A percentile compares a stretch with the other conserved stretches of the same genome.
Evolutionary conservation across 30 jellyfish, hydroid and myxozoan species (phyloP).

Genomic region (Rhopilema esculentum): DNA sequence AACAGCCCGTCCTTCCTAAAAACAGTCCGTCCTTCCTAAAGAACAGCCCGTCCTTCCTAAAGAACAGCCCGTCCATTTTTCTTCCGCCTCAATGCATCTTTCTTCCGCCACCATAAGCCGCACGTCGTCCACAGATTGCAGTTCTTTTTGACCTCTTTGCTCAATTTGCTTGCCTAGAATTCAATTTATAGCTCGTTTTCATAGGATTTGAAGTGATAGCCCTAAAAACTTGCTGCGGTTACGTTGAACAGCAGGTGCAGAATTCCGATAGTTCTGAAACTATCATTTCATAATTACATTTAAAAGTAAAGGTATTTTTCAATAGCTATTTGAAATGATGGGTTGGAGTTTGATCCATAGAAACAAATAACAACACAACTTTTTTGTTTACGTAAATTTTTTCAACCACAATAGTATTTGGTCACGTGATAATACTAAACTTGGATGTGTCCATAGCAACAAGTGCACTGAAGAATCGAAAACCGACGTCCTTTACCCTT

Average conservation of each 20-base stretch:
- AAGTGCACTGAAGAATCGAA: background rate
- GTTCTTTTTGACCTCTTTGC: too few species aligned
- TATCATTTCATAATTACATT: background rate
- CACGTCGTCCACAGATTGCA: too few species aligned
- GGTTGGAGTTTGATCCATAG: constrained; percentile 19
- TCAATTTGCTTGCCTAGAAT: too few species aligned
- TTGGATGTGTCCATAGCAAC: constrained; percentile 56
- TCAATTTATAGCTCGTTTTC: too few species aligned
- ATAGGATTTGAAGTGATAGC: too few species aligned
- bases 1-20: too few species aligned
- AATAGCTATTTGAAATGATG: background rate
- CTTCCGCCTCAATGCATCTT: too few species aligned
- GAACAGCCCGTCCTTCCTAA: too few species aligned
- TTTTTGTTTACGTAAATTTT: constrained; percentile 1
- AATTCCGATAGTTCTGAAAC: background rate
- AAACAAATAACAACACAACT: constrained; percentile 33
- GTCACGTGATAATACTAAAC: constrained; percentile 40
- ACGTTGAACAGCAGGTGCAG: background rate
- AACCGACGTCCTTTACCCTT: background rate
- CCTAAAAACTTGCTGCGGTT: too few species aligned
- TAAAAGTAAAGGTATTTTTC: background rate
- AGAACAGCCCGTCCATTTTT: too few species aligned
- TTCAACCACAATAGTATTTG: background rate
- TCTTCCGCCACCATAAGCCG: too few species aligned
- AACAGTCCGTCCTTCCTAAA: too few species aligned